phyloP scores from a whole-genome alignment of 2,888 invertebrate species.

The Cryptosula pallasiana region DNA sequence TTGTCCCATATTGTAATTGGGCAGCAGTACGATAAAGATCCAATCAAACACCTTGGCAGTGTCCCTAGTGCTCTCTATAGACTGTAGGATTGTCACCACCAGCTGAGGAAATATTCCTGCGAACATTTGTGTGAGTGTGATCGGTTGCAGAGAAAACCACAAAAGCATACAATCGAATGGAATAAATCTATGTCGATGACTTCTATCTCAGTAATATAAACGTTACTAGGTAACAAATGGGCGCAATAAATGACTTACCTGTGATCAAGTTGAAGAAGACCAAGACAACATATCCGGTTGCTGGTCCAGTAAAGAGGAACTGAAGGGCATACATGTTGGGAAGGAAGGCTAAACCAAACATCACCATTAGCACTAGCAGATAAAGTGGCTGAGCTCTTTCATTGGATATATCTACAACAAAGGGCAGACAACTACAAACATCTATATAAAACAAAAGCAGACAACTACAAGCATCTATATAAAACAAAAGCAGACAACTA shows the following conservation, averaged over 20 bases:
- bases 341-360: slow-evolving; percentile 68
- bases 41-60: slow-evolving; percentile 62
- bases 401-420: slow-evolving; percentile 8
- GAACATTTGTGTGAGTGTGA: too few species aligned
- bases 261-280: slow-evolving; percentile 67
- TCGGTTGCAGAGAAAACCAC: too few species aligned
- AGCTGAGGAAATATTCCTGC: slow-evolving; percentile 68
- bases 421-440: background rate
- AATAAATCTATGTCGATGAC: too few species aligned
- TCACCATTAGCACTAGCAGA: slow-evolving; percentile 61
- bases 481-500: too few species aligned
- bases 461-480: too few species aligned
- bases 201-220: too few species aligned
- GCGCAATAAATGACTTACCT: too few species aligned
- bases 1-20: slow-evolving; percentile 63
- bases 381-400: slow-evolving; percentile 31
- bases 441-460: too few species aligned
- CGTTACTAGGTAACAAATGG: too few species aligned
- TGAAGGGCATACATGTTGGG: slow-evolving; percentile 69
- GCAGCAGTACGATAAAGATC: slow-evolving; percentile 64
- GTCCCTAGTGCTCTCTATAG: slow-evolving; percentile 59
- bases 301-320: slow-evolving; percentile 66
- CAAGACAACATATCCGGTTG: slow-evolving; percentile 69
- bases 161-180: too few species aligned
- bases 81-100: slow-evolving; percentile 65